Base-by-base conservation (phyloP, 1,140 invertebrate species). In the Zaprionus camerounensis region DNA sequence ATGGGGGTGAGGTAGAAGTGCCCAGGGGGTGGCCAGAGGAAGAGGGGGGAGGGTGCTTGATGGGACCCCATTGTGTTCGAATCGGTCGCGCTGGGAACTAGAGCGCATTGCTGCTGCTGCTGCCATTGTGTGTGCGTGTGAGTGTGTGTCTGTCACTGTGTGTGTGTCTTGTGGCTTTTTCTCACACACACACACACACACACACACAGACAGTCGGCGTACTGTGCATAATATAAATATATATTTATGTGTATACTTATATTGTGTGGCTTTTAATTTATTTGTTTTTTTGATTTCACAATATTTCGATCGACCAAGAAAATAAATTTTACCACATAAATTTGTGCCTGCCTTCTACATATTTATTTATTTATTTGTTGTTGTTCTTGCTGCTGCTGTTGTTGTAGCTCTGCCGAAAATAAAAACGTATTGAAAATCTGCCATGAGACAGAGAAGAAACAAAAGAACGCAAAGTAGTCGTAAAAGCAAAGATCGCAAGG, bases 281-380 rank as follows among this genome's bases (percentile, higher is more conserved):
- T 87, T 87, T 87, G 81, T 90, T 88, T 84, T 87, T 87, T 84
- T 81, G 81, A 84, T 87, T 87, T 87, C 84, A 90, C 84, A 87
- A 87, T 90, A 90, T 87, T 87, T 90, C 84, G 84, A 87, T 87
- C 76, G 81, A 81, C 74, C 81, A 68, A 88, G 81, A 77, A 81
- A 84, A 87, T 87, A 87, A 84, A 87, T 87, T 87, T 75, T 78
- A 76, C 73, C 67, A 76, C 73, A 76, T 76, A 76, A 76, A 76
- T 75, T 76, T 71, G 41, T 41, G 41, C 34, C 46, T 46, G 62
- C 62, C 49, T 63, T 13, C 31, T 34, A 34, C 31, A 34, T 34
- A 34, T 67, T 59, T 41, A 34, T 59, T 20, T 59, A 28, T 46
- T 28, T 41, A 28, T 34, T 58, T 38, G 17, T 24, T 49, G 31